Base-by-base conservation (phyloP, 2,888 invertebrate genomes). In the Agriopis marginaria region DNA sequence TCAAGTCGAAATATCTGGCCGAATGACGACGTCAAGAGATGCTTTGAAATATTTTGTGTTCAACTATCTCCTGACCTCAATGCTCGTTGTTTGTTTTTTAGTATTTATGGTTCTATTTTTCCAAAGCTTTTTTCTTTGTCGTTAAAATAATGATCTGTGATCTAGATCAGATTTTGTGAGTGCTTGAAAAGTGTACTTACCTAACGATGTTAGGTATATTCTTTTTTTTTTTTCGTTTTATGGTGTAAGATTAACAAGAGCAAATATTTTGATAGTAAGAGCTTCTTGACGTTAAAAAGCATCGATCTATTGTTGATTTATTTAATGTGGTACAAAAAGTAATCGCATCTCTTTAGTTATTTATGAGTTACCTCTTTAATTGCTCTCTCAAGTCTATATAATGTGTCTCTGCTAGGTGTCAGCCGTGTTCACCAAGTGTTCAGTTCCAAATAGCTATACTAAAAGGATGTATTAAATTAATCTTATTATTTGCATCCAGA, bases 21-120 rank as follows among this genome's bases (percentile, higher is more conserved):
- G 32, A 32, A 32, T 32, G 32, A 45, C 67, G 75, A 80, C 72
- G 75, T 78, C 77, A 77, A 79, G 79, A 80, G 65, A 58, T 72
- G 72, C 77, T 79, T 79, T 70, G 72, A 66, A 73, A 75, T 77
- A 77, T 67, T 71, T 72, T 68, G 60, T 63, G 59, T 45, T 63
- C 47, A 60, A 70, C 51, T 71, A 65, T 70, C 59, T 56, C 47
- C 51, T 59, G 68, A 45, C 56, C 70, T 58, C 58, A 32, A 60
- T 66, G 62, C 45, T 45, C 45, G 50, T 58, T 65, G 59, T 63
- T 61, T 49, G 55, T 55, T 32, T 65, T 54, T n/a, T 63, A 39
- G 61, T 17, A 12, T 39, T 23, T 9, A 23, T 11, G 53, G 44
- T 2, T 47, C 11, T 54, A 14, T 47, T 66, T 60, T 64, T 32